A percentile compares a stretch with the other conserved stretches of the same genome.
Conservation (phyloP, 2,797 vertebrate genomes). For the Gila robusta region DNA sequence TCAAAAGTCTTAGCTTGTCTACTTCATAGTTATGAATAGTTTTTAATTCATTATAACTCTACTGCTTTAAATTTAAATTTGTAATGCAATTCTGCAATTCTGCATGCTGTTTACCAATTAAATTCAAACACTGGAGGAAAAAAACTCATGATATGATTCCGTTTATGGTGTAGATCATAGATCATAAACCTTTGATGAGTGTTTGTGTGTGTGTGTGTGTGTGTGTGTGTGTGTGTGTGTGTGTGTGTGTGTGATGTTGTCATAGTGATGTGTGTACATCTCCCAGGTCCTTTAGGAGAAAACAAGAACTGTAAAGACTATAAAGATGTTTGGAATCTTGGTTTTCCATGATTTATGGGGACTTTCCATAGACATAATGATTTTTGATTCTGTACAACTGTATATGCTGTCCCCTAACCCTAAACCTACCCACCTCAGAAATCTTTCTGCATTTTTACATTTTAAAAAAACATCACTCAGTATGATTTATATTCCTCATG, state of each 20-base stretch:
- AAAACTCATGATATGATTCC: neutral
- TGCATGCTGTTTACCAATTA: neutral
- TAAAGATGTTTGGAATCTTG: neutral
- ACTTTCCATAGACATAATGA: neutral
- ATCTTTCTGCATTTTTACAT: no score
- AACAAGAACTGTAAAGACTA: neutral
- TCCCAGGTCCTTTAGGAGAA: neutral
- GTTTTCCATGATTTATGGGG: neutral
- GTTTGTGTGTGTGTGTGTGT: neutral
- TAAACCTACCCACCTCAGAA: no score
- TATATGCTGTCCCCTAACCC: neutral
- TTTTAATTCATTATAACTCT: neutral
- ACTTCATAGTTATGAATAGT: neutral
- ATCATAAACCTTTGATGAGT: conserved; percentile 8
- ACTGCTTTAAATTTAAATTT: neutral
- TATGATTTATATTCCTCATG: no score
- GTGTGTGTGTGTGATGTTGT: conserved; percentile 29
- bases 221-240: no score
- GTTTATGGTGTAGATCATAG: neutral
- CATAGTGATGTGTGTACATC: conserved; percentile 45
- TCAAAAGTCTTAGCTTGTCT: neutral
- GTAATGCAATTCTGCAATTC: neutral
- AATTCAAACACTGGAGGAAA: neutral
- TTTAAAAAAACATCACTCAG: no score
- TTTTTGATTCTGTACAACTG: neutral